Evolutionary conservation across 2,888 invertebrate species (phyloP), one percentile per base, ranked within the genome.

Genomic region (Alloplasta piceator): DNA sequence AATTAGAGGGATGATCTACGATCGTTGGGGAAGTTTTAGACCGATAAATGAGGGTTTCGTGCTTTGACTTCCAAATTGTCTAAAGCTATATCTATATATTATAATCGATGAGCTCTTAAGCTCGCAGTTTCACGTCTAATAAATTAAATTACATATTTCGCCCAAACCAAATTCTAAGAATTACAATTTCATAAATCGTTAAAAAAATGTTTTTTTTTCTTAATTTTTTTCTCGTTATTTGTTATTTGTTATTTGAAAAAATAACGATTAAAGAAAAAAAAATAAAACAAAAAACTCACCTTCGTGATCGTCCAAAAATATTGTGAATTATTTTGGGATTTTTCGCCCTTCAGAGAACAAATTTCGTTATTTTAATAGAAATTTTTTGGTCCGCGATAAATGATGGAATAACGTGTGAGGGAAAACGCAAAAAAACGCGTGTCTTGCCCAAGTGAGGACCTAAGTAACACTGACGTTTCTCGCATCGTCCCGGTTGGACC

Each of bases 371-470:
- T 52, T 12, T 12, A 7, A 43, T 43, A 2, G 10, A 43, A 43
- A 43, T 43, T 43, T 9, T 43, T 43, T 9, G 10, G 4, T 9
- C 6, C 43, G 10, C 43, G 10, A 52, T 3, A 60, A 60, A 60
- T 43, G 9, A 55, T 16, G 6, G 16, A 39, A 60, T 12, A 14
- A 63, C 39, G 38, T 9, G 68, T 63, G 12, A n/a, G n/a, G n/a
- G 26, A 26, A 26, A 14, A n/a, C n/a, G n/a, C n/a, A n/a, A 67
- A 56, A 61, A 63, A 56, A 71, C 61, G 78, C 52, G 82, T 85
- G 86, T 89, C 87, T 86, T 88, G 86, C 86, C 89, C 85, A 86
- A 86, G 85, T 83, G 89, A 89, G 87, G 86, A 88, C 85, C 89
- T 85, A 87, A 87, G 88, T 88, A 87, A 86, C 86, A 80, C 84